phyloP scores from a whole-genome alignment of 1,140 invertebrate genomes.

The Chlorops oryzae region DNA sequence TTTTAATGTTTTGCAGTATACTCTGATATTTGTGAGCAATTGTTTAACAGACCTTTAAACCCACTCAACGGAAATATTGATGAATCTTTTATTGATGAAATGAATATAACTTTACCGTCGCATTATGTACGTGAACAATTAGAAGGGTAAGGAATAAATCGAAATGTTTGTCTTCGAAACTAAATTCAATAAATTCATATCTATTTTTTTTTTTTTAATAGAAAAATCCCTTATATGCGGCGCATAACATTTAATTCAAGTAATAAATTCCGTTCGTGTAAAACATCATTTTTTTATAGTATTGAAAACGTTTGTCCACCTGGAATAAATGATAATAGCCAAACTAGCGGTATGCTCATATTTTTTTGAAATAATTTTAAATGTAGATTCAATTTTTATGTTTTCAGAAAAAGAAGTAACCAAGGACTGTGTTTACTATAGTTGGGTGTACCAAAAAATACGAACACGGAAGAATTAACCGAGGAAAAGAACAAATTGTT shows the following conservation, averaged over 20 bases:
- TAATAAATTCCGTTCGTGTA: constrained; percentile 33
- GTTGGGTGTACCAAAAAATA: constrained; percentile 39
- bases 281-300: constrained; percentile 38
- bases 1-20: too few relatives aligned
- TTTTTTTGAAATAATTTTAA: background rate
- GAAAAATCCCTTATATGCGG: constrained; percentile 34
- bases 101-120: constrained; percentile 32
- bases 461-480: too few relatives aligned
- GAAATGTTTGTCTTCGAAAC: too few relatives aligned
- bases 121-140: constrained; percentile 34
- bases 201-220: constrained; percentile 6
- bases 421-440: constrained; percentile 35
- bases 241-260: constrained; percentile 35
- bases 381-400: background rate
- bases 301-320: constrained; percentile 42
- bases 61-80: constrained; percentile 27
- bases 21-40: constrained; percentile 32
- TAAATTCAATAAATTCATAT: background rate
- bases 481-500: too few relatives aligned
- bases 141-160: constrained; percentile 19
- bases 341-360: constrained; percentile 27
- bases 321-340: constrained; percentile 27
- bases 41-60: constrained; percentile 25
- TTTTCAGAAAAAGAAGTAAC: constrained; percentile 32
- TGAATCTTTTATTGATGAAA: constrained; percentile 30